Evolutionary conservation across 2,888 invertebrate species (phyloP), one percentile per base, ranked within the genome.

Genomic region (Diogma glabrata): DNA sequence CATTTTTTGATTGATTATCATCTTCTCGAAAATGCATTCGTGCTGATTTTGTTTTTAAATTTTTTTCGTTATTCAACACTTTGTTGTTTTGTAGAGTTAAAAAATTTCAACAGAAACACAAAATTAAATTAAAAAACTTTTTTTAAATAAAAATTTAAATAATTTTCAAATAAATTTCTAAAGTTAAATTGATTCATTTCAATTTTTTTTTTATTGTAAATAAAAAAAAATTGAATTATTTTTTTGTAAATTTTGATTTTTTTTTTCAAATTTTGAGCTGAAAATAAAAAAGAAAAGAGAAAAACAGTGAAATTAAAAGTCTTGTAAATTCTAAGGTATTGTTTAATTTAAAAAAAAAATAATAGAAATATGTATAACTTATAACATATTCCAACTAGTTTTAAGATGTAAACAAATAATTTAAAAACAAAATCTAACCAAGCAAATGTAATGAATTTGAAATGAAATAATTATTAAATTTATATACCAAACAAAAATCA

Each of bases 1-100:
- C 53, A 54, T 57, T 56, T 50, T 56, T 58, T 26, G 57, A 53
- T 48, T 55, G 57, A 53, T 56, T 55, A 49, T 58, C 56, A 49
- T 58, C 57, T 43, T 55, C 49, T 46, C 54, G 53, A 49, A 56
- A 58, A 54, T 58, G 56, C 57, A 58, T 58, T 53, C 51, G 51
- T 48, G 24, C 20, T 14, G 30, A 33, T 48, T 20, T 30, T 47
- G 20, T 48, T 10, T 20, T 45, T 45, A 20, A 22, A 12, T 12
- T 22, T 22, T 20, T 48, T 14, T 30, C 12, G 19, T 20, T 30
- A n/a, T 28, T 22, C n/a, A 40, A 40, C 20, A 19, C 19, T 40
- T 22, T n/a, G n/a, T 20, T 43, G n/a, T 28, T 43, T 43, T 3
- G n/a, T 43, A 22, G 20, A 12, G 16, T 43, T 43, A 14, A 14